Conservation (phyloP, 2,113 vertebrate genomes). For the Psilopsiagon aymara region DNA sequence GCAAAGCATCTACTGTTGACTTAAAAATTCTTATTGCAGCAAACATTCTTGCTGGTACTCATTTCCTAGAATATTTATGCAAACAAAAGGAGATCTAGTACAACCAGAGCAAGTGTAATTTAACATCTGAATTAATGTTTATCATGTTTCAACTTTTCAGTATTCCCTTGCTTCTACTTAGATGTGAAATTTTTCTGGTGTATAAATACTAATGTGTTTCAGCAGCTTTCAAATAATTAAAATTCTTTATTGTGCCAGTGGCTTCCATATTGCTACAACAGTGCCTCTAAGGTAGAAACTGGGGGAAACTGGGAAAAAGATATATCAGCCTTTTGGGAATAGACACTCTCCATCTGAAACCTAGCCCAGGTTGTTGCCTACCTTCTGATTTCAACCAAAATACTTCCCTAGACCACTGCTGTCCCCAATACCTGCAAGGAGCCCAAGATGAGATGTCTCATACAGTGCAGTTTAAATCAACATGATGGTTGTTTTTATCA, state of each 20-base stretch:
- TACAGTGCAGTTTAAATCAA: not conserved
- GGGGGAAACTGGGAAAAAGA: not conserved
- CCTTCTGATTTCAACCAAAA: conserved; percentile 12
- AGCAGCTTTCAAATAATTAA: conserved; percentile 21
- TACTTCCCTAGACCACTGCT: not conserved
- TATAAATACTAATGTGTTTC: conserved; percentile 25
- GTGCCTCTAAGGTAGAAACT: not conserved
- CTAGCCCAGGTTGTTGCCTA: not conserved
- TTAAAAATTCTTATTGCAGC: conserved; percentile 34
- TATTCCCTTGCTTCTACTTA: conserved; percentile 49
- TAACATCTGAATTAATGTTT: conserved; percentile 59
- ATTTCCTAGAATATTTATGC: conserved; percentile 55
- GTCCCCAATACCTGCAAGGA: not conserved
- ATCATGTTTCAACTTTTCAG: conserved; percentile 50
- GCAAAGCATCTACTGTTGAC: conserved; percentile 12
- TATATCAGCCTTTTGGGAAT: not conserved
- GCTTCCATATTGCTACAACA: not conserved
- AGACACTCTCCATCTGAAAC: not conserved
- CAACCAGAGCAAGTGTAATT: conserved; percentile 55
- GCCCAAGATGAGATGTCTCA: not conserved
- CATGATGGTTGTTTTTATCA: not conserved
- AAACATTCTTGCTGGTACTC: conserved; percentile 41
- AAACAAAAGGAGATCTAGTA: conserved; percentile 55
- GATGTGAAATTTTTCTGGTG: not conserved
- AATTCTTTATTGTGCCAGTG: not conserved